Evolutionary conservation across 2,113 vertebrate species (phyloP), one percentile per base, ranked within the genome.

Genomic region (Poeciliopsis occidentalis): DNA sequence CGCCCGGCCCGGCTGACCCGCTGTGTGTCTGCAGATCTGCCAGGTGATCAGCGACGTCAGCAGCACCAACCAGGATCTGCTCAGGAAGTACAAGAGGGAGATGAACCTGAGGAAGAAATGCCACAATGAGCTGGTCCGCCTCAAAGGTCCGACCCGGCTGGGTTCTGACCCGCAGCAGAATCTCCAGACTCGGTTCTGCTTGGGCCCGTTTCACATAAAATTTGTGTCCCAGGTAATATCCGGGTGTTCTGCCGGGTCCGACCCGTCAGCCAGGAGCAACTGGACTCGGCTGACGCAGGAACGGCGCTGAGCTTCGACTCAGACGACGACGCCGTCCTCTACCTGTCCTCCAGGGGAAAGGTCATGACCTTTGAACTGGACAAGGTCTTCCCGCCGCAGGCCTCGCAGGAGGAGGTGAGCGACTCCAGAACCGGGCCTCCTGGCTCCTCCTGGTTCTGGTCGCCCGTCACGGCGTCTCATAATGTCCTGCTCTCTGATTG

Each of bases 101-200:
- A 96, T 99, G 94, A 97, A 97, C 90, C 95, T 98, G 85, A 95
- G 97, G 81, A 99, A 99, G 93, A 98, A 98, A 69, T 98, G 96
- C 74, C 98, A 99, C 94, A 97, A 99, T 0, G 97, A 99, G 86
- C 94, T 99, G n/a, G n/a, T n/a, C n/a, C n/a, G n/a, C n/a, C n/a
- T n/a, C n/a, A n/a, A n/a, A n/a, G n/a, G n/a, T n/a, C n/a, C n/a
- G n/a, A n/a, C n/a, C n/a, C n/a, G n/a, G n/a, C n/a, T n/a, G n/a
- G n/a, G n/a, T n/a, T n/a, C n/a, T n/a, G n/a, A n/a, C n/a, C n/a
- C n/a, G n/a, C n/a, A n/a, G n/a, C n/a, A n/a, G n/a, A n/a, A n/a
- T 13, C 15, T 44, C 13, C 12, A 13, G 41, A 13, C 13, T 44
- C 12, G 41, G 41, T 44, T 44, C 41, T 13, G 12, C 3, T 15